A percentile compares a stretch with the other conserved stretches of the same genome.
Evolutionary conservation across 2,113 vertebrate genomes (phyloP).

Genomic region (Astur gentilis): DNA sequence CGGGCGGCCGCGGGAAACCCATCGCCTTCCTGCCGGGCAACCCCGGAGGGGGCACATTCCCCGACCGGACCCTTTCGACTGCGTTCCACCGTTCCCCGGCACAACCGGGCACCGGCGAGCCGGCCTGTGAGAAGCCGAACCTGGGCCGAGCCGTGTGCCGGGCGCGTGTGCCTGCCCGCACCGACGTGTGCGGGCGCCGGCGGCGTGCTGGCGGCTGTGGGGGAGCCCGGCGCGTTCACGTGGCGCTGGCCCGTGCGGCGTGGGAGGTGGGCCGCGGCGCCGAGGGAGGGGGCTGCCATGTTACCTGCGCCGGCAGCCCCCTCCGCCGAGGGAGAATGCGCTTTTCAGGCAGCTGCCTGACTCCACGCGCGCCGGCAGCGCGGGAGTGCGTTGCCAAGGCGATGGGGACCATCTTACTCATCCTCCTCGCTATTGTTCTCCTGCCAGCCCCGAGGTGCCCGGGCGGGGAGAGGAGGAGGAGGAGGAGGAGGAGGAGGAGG

Average conservation of each 20-base stretch:
- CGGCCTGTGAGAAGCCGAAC: fast-evolving
- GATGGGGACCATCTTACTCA: slow-evolving; percentile 67
- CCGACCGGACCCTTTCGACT: fast-evolving
- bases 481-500: slow-evolving; percentile 49
- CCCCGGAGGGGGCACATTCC: fast-evolving
- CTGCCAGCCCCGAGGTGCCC: slow-evolving; percentile 55
- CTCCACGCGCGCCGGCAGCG: slow-evolving; percentile 25
- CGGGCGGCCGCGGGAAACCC: fast-evolving
- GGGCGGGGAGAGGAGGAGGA: slow-evolving; percentile 46
- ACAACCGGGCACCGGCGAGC: fast-evolving
- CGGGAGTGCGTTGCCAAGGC: slow-evolving; percentile 65
- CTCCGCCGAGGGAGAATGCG: slow-evolving; percentile 19
- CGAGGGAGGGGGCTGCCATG: slow-evolving; percentile 36
- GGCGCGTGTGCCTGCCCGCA: neutral
- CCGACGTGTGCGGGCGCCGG: neutral
- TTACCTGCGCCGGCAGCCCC: slow-evolving; percentile 46
- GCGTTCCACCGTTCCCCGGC: fast-evolving
- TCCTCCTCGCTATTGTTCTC: slow-evolving; percentile 66
- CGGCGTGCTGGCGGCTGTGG: neutral
- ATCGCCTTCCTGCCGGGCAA: fast-evolving
- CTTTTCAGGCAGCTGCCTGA: slow-evolving; percentile 59
- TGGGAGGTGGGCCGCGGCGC: slow-evolving; percentile 41
- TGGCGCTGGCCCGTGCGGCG: slow-evolving; percentile 50
- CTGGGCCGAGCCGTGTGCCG: neutral
- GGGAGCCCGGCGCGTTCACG: slow-evolving; percentile 13